Base-by-base conservation (phyloP, 2,888 invertebrate genomes). In the Ctena decussata region DNA sequence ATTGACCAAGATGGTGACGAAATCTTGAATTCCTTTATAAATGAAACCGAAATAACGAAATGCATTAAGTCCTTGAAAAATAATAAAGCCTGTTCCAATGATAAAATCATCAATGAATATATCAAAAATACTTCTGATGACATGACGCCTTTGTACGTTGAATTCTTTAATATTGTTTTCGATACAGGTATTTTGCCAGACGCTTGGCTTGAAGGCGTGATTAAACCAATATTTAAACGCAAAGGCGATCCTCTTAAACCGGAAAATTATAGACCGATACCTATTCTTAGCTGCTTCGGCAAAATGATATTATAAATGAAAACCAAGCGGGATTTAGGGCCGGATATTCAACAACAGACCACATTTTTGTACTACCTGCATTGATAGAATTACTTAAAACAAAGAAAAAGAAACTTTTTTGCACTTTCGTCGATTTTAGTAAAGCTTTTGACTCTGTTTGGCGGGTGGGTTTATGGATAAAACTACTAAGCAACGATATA, bases 301-400 rank as follows among this genome's bases (percentile, higher is more conserved):
- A 71, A 30, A 69, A 60, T 37, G 27, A 65, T 46, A 30, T 77
- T 24, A 30, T 77, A 46, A 69, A 80, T 11, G 80, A 85, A 77
- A 69, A 70, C 41, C 84, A 84, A 81, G 77, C 82, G n/a, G 82
- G 82, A 1, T 82, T 82, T 57, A 77, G 77, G 30, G 46, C 41
- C 12, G 69, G 41, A 3, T 80, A 72, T 60, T 79, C 80, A 2
- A 75, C 76, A 15, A 71, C 77, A 21, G 85, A 85, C 41, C 80
- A 81, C 60, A 75, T 85, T 35, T 85, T 85, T 65, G 46, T 72
- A 18, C 35, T 78, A 6, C 65, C 78, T 46, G n/a, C 75, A 3
- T 60, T 85, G 39, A 57, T 76, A 15, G 60, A 75, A 78, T 72
- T 82, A n/a, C 37, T 84, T 21, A 72, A 80, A 76, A 76, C 74